Base-by-base conservation (phyloP, 2,888 invertebrate genomes). In the Microctonus hyperodae region DNA sequence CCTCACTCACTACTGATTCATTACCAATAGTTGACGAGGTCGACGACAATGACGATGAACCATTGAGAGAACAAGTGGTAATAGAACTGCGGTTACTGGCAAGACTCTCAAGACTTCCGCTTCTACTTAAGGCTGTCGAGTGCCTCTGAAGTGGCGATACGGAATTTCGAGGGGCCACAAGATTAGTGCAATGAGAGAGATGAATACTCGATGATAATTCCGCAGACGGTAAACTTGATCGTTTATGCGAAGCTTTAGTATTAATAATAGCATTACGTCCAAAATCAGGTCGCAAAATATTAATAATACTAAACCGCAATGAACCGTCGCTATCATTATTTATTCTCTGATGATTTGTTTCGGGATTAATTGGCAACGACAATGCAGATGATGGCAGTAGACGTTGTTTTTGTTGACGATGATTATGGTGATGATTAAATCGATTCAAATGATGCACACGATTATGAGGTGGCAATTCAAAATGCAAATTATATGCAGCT, bases 261-360 rank as follows among this genome's bases (percentile, higher is more conserved):
- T 88, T 91, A 58, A 87, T 86, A 64, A 92, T 85, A 11, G 91
- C 92, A 76, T 91, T 90, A 33, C 91, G 86, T 0, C 95, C 94
- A 73, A 95, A 95, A 81, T 95, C 94, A 0, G 94, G 94, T 78
- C 93, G 90, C 25, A 95, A 84, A 69, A 95, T 95, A 83, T 95
- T 94, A 77, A 92, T 93, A 80, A 95, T 94, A 78, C 94, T 94
- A 85, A 94, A 95, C 74, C 92, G 91, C 33, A 95, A 82, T 1
- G 80, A 68, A 0, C 72, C 20, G 1, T 77, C 76, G 3, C 61
- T 61, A 11, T 75, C 74, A 2, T 72, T 69, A 5, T 71, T 65
- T 1, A 55, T 65, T 20, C 63, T 63, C 48, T 67, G 69, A 10
- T 70, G 66, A 61, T 61, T 61, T 9, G 51, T 59, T 13, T 37